A percentile compares a stretch with the other conserved stretches of the same genome.
Evolutionary conservation across 2,888 invertebrate genomes (phyloP).

Genomic region (Mongoloraphidia duomilia): DNA sequence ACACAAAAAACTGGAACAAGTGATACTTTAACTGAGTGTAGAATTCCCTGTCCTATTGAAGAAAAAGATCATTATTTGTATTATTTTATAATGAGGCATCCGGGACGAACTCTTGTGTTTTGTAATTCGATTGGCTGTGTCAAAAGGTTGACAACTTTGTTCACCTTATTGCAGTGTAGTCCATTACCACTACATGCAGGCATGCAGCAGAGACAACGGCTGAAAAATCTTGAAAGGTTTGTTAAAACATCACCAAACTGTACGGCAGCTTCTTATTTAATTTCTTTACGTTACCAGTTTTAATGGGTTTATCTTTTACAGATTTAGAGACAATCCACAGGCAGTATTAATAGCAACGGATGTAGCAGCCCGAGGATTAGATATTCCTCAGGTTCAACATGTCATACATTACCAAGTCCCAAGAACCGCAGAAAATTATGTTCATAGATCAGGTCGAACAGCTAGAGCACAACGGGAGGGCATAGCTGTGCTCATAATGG

Average conservation of each 20-base stretch:
- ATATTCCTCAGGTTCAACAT: conserved; percentile 86
- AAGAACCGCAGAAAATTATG: conserved; percentile 87
- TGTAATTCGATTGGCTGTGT: conserved; percentile 91
- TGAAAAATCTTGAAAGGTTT: conserved; percentile 82
- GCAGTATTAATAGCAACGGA: conserved; percentile 63
- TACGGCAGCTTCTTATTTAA: not conserved
- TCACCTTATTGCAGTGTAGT: conserved; percentile 52
- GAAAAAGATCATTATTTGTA: conserved; percentile 87
- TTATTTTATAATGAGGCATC: conserved; percentile 73
- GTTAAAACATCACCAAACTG: not conserved
- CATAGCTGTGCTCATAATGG: conserved; percentile 81
- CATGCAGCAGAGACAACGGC: conserved; percentile 87
- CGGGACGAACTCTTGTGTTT: conserved; percentile 86
- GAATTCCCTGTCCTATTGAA: conserved; percentile 60
- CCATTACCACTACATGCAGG: conserved; percentile 71
- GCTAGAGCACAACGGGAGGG: conserved; percentile 83
- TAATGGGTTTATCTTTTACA: conserved; percentile 20
- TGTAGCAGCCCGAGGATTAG: conserved; percentile 90
- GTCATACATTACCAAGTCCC: conserved; percentile 95
- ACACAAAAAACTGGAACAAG: conserved; percentile 71
- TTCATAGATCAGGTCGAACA: conserved; percentile 93
- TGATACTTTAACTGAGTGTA: conserved; percentile 67
- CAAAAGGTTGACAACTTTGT: conserved; percentile 55
- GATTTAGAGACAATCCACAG: conserved; percentile 54
- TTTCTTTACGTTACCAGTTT: not conserved